A percentile compares a stretch with the other conserved stretches of the same genome.
Evolutionary conservation across 2,113 vertebrate genomes (phyloP).

Genomic region (Carassius auratus): DNA sequence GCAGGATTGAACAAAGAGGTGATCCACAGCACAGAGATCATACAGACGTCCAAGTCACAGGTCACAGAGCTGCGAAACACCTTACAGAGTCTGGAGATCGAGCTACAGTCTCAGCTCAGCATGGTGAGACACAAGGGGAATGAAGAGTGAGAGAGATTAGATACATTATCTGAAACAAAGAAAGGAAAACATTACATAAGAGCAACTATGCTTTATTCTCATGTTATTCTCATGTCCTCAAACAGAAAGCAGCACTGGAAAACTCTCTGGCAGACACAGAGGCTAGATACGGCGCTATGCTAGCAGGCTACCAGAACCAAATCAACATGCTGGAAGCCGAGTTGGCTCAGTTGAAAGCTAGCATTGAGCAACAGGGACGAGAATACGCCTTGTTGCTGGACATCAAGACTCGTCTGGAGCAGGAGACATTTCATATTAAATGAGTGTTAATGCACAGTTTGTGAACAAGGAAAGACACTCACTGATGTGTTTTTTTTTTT

Average conservation of each 20-base stretch:
- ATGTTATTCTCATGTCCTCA: neutral
- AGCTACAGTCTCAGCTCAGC: constrained; percentile 94
- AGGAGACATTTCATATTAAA: constrained; percentile 80
- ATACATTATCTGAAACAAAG: constrained; percentile 67
- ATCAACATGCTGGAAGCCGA: constrained; percentile 77
- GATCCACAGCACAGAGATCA: constrained; percentile 82
- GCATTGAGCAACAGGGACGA: constrained; percentile 75
- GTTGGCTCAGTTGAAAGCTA: constrained; percentile 63
- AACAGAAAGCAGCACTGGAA: constrained; percentile 78
- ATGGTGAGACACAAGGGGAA: constrained; percentile 78
- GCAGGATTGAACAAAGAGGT: constrained; percentile 84
- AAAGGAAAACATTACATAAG: too few species aligned
- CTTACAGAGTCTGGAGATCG: constrained; percentile 91
- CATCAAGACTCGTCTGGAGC: constrained; percentile 79
- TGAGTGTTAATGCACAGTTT: too few species aligned
- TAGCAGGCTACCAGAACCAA: constrained; percentile 71
- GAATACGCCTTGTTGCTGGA: constrained; percentile 78
- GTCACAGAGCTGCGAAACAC: constrained; percentile 87
- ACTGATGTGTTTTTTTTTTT: neutral
- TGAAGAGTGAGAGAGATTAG: neutral
- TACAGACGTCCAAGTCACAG: constrained; percentile 90
- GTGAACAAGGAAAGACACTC: too few species aligned
- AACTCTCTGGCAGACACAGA: constrained; percentile 77
- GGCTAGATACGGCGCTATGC: constrained; percentile 72
- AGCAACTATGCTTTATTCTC: too few species aligned